A percentile compares a stretch with the other conserved stretches of the same genome.
These are phyloP conservation scores for Eubasilissa splendida DNA, from an alignment of 2,888 invertebrate species.

Conservation along the genomic window DNA sequence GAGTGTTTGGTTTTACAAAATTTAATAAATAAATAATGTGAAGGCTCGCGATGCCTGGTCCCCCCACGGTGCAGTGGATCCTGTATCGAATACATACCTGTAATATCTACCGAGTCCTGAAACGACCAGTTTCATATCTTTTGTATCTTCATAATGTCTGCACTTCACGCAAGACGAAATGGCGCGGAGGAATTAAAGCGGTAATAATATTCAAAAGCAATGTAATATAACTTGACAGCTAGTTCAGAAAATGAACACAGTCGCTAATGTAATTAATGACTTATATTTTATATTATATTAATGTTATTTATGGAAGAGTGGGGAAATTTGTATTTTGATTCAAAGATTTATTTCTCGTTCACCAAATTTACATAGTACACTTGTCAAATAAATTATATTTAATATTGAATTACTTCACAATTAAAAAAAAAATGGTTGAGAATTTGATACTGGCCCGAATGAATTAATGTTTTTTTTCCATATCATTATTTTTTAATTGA, in stretches of 20 bases:
- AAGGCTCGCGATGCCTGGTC: neutral
- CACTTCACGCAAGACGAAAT: conserved; percentile 1
- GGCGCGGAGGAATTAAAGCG: neutral
- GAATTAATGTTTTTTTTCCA: no score
- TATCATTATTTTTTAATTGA: no score
- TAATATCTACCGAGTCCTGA: neutral
- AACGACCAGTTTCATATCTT: conserved; percentile 17
- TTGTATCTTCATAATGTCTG: neutral
- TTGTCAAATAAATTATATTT: neutral
- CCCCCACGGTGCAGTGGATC: neutral
- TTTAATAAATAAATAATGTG: neutral
- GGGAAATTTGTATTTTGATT: neutral
- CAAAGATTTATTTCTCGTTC: neutral
- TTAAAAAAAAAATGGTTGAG: no score
- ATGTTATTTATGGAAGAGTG: neutral
- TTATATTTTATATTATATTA: neutral
- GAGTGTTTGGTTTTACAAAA: neutral
- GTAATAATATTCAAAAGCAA: conserved; percentile 2
- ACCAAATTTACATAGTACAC: neutral
- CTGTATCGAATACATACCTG: neutral
- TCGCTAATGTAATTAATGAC: neutral
- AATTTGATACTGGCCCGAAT: no score
- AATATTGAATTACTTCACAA: no score
- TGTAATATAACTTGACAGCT: neutral
- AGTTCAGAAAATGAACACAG: neutral